Evolutionary conservation across 2,888 invertebrate genomes (phyloP), one percentile per base, ranked within the genome.

Genomic region (Drosophila birchii): DNA sequence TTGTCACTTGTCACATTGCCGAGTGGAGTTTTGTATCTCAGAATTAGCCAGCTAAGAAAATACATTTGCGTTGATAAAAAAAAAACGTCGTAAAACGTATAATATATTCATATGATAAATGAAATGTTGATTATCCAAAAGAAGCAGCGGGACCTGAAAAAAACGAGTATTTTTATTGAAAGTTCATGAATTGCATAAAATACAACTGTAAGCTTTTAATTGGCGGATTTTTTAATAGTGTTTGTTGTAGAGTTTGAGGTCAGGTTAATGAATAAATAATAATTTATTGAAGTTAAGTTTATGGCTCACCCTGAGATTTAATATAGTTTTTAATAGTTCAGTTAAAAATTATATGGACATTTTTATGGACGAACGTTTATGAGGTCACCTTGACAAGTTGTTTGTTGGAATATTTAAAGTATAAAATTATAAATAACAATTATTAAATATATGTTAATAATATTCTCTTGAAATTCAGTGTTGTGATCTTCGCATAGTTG

Each of bases 1-100:
- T 88, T 90, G 91, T 91, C 90, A 88, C 81, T 86, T 87, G 89
- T 87, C 87, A 91, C 74, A 75, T 79, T 79, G 81, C 58, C 71
- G 73, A 66, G 78, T 39, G 57, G 71, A 60, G 78, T 81, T 79
- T 78, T 81, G 78, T 81, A 81, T 82, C 81, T 86, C 78, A 75
- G 76, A 83, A 90, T 90, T 90, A 90, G 90, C 85, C 78, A 78
- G 75, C 88, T 76, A 76, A 80, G 78, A 67, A 72, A 70, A 76
- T 74, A 71, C 58, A 69, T 80, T 71, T 51, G 36, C 20, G 38
- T 36, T 38, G 56, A 69, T 69, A 69, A 68, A 56, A 61, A 62
- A 57, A 62, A 64, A 36, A 26, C 20, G 23, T 32, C 16, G n/a
- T 23, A 56, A 26, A 49, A 34, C 8, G 45, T 18, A 47, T 59